Percentiles rank a stretch among this genome's conserved stretches.
phyloP scores from a whole-genome alignment of 2,888 invertebrate species.

The Aspidiotus destructor region DNA sequence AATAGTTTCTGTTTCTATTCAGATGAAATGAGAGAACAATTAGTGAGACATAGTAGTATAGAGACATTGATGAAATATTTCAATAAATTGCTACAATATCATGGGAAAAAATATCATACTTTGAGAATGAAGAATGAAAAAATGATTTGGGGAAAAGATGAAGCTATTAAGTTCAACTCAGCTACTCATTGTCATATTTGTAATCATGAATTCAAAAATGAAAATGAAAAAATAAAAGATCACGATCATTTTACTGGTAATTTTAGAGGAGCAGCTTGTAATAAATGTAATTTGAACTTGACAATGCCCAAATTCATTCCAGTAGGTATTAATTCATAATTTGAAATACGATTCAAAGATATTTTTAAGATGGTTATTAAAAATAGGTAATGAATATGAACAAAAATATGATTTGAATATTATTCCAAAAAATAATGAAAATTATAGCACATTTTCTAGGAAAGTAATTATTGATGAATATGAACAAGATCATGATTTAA shows the following conservation, averaged over 20 bases:
- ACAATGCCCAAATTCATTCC: slow-evolving; percentile 38
- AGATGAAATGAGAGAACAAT: slow-evolving; percentile 12
- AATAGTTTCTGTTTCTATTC: slow-evolving; percentile 5
- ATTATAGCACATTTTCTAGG: slow-evolving; percentile 7
- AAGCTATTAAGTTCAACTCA: slow-evolving; percentile 3
- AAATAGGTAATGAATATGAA: background rate
- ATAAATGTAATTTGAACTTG: slow-evolving; percentile 40
- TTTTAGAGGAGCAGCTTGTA: slow-evolving; percentile 38
- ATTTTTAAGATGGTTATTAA: slow-evolving; percentile 1
- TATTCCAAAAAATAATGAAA: slow-evolving; percentile 10
- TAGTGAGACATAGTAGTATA: slow-evolving; percentile 14
- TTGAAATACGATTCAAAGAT: slow-evolving; percentile 33
- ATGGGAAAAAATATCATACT: slow-evolving; percentile 14
- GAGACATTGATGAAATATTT: slow-evolving; percentile 15
- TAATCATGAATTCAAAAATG: slow-evolving; percentile 2
- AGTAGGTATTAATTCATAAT: slow-evolving; percentile 40
- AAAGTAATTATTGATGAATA: slow-evolving; percentile 3
- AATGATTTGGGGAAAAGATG: slow-evolving; percentile 7
- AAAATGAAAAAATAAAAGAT: slow-evolving; percentile 18
- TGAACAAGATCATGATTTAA: slow-evolving; percentile 8
- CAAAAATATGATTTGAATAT: slow-evolving; percentile 11
- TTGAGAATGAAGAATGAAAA: slow-evolving; percentile 19
- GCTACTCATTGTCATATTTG: slow-evolving; percentile 16
- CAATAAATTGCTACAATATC: slow-evolving; percentile 8
- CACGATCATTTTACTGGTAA: slow-evolving; percentile 37